Evolutionary conservation across 2,888 invertebrate genomes (phyloP).

Genomic region (Listrodromus nycthemerus): DNA sequence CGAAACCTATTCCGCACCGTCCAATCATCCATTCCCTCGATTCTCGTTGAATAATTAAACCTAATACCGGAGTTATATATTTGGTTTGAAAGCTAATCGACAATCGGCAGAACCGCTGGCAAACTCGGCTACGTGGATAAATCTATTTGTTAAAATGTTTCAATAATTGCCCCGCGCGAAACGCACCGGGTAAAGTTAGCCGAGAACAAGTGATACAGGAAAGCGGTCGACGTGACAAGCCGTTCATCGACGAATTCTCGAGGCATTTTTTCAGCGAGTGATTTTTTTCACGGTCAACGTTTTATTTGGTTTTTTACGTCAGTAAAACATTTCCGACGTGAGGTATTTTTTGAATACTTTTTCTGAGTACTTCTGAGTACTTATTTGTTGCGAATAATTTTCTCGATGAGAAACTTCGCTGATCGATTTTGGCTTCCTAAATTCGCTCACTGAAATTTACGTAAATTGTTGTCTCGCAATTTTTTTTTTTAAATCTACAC

Average conservation of each 20-base stretch:
- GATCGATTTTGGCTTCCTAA: too few relatives aligned
- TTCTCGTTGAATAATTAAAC: slow-evolving; percentile 66
- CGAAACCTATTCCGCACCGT: slow-evolving; percentile 25
- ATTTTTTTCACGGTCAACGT: background rate
- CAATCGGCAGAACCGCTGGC: background rate
- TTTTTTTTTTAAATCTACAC: too few relatives aligned
- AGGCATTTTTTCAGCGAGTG: too few relatives aligned
- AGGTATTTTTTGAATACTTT: too few relatives aligned
- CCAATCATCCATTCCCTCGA: slow-evolving; percentile 42
- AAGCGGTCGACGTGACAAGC: slow-evolving; percentile 12
- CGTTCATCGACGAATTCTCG: background rate
- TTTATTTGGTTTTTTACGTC: background rate
- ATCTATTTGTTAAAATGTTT: slow-evolving; percentile 45
- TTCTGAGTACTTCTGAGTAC: too few relatives aligned
- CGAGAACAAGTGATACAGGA: background rate
- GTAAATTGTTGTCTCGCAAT: too few relatives aligned
- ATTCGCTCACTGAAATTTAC: too few relatives aligned
- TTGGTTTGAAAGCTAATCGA: slow-evolving; percentile 54
- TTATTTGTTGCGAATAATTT: too few relatives aligned
- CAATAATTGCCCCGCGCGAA: slow-evolving; percentile 36
- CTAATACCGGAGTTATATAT: slow-evolving; percentile 58
- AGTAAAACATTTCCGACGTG: background rate
- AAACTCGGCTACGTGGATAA: slow-evolving; percentile 14
- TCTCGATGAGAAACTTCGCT: too few relatives aligned
- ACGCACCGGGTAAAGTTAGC: background rate